Evolutionary conservation across 2,797 vertebrate species (phyloP), one percentile per base, ranked within the genome.

Genomic region (Sebastes glaucus): DNA sequence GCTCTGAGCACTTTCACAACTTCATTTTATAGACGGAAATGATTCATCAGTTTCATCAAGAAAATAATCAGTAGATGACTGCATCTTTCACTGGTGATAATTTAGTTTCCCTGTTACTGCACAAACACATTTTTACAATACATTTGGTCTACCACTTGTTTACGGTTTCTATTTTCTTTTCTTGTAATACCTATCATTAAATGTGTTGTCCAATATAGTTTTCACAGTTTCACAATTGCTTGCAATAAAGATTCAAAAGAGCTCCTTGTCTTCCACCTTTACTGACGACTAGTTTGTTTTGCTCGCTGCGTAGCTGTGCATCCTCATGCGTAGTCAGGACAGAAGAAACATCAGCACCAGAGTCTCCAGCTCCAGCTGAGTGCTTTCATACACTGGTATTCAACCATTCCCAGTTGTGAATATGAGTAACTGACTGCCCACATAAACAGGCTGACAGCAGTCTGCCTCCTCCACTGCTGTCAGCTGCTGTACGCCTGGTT

Each of bases 321-420:
- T 59, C 23, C 11, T n/a, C 62, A 59, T 7, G 14, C 27, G 28
- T 3, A 25, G 20, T 13, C 62, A 10, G 53, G 11, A 13, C 25
- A 61, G 8, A 79, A 22, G 22, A 71, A 33, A 70, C 27, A 52
- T 52, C 4, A 52, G 52, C 32, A 60, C 4, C 35, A 46, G 49
- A 59, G 28, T 49, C 52, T 38, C 33, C 10, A 32, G 62, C 16
- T 62, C 63, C 38, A 35, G 63, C 22, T 59, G 57, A 59, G 71
- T 28, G 61, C 20, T 65, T 71, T 64, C 20, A 74, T 27, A 69
- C 53, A 23, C 60, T 66, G 72, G 18, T 55, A 35, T 75, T 81
- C 42, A 79, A 63, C 63, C 25, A 28, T 49, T 73, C 75, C 71
- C 78, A 74, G 56, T 69, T 74, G 60, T 84, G 70, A 74, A 68